These are phyloP conservation scores for Steinernema carpocapsae DNA, from an alignment of 2,888 invertebrate genomes.

Conservation along the genomic window DNA sequence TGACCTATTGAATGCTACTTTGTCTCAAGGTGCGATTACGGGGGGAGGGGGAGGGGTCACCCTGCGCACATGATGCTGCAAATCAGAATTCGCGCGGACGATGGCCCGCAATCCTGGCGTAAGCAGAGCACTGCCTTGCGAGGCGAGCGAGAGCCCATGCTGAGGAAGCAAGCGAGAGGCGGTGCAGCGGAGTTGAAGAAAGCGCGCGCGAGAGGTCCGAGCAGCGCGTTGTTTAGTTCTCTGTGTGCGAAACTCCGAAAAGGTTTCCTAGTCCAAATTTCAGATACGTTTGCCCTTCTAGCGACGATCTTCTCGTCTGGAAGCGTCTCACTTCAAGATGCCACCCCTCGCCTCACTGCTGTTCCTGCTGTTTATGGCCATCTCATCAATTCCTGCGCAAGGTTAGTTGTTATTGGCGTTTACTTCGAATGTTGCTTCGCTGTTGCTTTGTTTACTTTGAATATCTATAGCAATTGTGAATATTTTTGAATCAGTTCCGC, in stretches of 20 bases:
- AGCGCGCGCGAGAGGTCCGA: slow-evolving; percentile 18
- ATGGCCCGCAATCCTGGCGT: neutral
- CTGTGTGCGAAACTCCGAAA: no score
- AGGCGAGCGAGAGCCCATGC: neutral
- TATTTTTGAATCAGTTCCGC: no score
- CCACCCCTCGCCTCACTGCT: neutral
- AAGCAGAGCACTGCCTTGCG: neutral
- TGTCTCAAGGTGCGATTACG: slow-evolving; percentile 10
- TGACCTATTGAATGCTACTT: neutral
- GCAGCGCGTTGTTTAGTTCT: no score
- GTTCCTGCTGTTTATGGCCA: neutral
- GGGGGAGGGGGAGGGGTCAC: neutral
- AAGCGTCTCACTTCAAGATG: no score
- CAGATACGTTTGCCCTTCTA: no score
- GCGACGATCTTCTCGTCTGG: no score
- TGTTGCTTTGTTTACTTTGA: no score
- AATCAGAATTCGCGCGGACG: slow-evolving; percentile 8
- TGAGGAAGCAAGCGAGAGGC: slow-evolving; percentile 23
- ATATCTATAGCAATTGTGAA: no score
- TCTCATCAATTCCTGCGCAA: neutral
- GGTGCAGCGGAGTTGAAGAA: slow-evolving; percentile 17
- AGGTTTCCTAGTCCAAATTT: no score
- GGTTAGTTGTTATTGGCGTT: neutral
- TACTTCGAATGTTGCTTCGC: no score
- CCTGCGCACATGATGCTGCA: slow-evolving; percentile 28